Conservation (phyloP, 2,113 vertebrate genomes). For the Thalassarche chlororhynchos region DNA sequence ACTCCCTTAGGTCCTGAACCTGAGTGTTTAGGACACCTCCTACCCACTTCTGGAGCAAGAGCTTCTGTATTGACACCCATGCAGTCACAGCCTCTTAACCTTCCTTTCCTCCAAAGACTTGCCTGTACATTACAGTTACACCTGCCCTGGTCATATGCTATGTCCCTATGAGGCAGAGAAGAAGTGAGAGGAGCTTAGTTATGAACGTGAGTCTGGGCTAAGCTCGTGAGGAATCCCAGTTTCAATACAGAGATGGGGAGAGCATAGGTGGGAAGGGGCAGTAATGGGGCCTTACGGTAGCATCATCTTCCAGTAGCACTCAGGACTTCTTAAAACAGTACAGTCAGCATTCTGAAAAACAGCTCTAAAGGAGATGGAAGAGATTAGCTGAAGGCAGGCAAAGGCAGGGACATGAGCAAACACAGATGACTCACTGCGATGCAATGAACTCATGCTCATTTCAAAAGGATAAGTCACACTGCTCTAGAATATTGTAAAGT, state of each 20-base stretch:
- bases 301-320: background rate
- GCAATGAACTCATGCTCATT: background rate
- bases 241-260: background rate
- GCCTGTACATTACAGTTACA: background rate
- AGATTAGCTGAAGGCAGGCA: background rate
- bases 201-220: background rate
- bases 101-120: background rate
- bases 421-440: background rate
- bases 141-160: background rate
- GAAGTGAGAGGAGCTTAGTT: background rate
- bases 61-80: background rate
- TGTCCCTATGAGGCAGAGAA: background rate
- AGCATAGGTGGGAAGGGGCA: background rate
- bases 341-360: background rate
- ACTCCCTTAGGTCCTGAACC: background rate
- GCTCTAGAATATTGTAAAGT: background rate
- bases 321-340: background rate
- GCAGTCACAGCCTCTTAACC: background rate
- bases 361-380: background rate
- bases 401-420: background rate
- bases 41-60: background rate
- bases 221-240: background rate
- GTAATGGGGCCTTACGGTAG: fast-evolving
- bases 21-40: background rate
- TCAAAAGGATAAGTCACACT: background rate